A percentile compares a stretch with the other conserved stretches of the same genome.
These are phyloP conservation scores for Geophilus truncorum DNA, from an alignment of 2,888 invertebrate genomes.

Conservation along the genomic window DNA sequence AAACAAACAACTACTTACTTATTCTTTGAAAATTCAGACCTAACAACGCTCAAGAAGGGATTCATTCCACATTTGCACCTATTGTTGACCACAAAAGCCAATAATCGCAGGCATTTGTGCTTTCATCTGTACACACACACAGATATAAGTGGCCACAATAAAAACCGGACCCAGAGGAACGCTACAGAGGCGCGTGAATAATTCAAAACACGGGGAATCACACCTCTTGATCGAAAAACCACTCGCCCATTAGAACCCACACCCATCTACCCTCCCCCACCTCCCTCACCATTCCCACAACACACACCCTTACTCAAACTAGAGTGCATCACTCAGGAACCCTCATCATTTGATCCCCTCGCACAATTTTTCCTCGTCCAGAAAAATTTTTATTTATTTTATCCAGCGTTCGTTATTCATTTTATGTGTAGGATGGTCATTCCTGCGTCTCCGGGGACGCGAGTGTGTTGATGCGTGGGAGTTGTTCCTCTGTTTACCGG, in stretches of 20 bases:
- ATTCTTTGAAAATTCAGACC: neutral
- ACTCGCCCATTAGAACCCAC: neutral
- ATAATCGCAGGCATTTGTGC: slow-evolving; percentile 8
- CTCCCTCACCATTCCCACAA: no score
- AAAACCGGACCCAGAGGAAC: slow-evolving; percentile 12
- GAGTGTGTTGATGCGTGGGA: slow-evolving; percentile 21
- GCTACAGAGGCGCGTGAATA: neutral
- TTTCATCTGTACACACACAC: neutral
- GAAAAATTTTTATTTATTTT: neutral
- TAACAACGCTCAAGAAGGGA: neutral
- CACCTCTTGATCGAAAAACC: slow-evolving; percentile 23
- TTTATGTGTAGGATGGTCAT: neutral
- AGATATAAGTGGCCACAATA: slow-evolving; percentile 27
- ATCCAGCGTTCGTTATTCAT: neutral
- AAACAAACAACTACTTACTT: neutral
- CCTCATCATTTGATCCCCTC: neutral
- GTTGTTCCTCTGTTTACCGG: slow-evolving; percentile 25
- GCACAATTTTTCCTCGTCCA: neutral
- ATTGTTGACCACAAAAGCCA: slow-evolving; percentile 21
- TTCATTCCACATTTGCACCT: slow-evolving; percentile 2
- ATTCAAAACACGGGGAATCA: slow-evolving; percentile 25
- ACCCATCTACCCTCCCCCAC: neutral
- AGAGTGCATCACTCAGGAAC: neutral
- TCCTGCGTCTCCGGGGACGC: slow-evolving; percentile 15
- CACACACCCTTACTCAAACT: neutral